A percentile compares a stretch with the other conserved stretches of the same genome.
phyloP scores from a whole-genome alignment of 2,113 vertebrate genomes.

The Benitochromis conjunctus region DNA sequence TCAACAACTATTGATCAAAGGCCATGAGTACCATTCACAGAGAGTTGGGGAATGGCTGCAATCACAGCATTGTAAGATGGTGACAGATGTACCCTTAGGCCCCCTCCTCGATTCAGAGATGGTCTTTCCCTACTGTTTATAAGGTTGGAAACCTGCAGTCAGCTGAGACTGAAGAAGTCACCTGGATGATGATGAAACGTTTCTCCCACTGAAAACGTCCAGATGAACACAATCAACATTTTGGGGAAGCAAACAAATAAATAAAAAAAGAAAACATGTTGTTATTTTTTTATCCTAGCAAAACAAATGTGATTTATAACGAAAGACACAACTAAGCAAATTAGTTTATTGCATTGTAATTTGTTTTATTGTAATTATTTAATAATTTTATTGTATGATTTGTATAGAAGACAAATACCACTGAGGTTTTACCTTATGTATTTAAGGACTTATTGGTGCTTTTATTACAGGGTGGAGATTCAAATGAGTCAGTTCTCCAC shows the following conservation, averaged over 20 bases:
- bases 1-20: rapidly evolving
- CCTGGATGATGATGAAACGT: too few relatives aligned
- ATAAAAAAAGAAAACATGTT: background rate
- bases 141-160: too few relatives aligned
- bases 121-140: too few relatives aligned
- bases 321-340: background rate
- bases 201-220: too few relatives aligned
- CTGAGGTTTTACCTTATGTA: background rate
- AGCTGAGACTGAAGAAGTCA: too few relatives aligned
- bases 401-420: background rate
- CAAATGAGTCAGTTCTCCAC: background rate
- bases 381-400: background rate
- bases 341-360: too few relatives aligned
- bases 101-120: background rate
- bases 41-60: too few relatives aligned
- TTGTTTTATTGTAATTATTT: background rate
- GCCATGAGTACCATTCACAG: rapidly evolving
- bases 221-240: too few relatives aligned
- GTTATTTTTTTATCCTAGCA: background rate
- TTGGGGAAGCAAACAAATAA: too few relatives aligned
- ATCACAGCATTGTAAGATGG: too few relatives aligned
- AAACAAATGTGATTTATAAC: background rate
- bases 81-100: rapidly evolving
- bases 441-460: background rate
- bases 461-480: background rate